A percentile compares a stretch with the other conserved stretches of the same genome.
Conservation (phyloP, 2,113 vertebrate species). For the Chascanopsetta lugubris region DNA sequence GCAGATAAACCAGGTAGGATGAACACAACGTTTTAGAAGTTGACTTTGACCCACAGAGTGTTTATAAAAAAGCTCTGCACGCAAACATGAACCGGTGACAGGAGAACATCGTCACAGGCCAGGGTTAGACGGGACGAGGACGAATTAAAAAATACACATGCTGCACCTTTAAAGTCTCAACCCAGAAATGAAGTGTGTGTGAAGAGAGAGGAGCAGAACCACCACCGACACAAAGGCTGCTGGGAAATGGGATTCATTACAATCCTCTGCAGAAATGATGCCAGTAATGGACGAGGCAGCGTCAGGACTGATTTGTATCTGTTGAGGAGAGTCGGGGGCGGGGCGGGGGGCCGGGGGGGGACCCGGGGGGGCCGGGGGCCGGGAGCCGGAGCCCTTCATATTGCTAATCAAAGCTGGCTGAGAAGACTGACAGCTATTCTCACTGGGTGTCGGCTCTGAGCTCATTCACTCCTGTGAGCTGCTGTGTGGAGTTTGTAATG, state of each 20-base stretch:
- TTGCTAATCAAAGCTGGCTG: slow-evolving; percentile 59
- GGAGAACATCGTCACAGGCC: too few relatives aligned
- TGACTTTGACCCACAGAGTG: too few relatives aligned
- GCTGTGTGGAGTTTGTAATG: slow-evolving; percentile 47
- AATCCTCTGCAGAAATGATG: slow-evolving; percentile 40
- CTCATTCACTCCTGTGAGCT: slow-evolving; percentile 38
- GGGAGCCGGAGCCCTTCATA: slow-evolving; percentile 46
- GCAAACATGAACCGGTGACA: neutral
- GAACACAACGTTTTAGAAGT: neutral
- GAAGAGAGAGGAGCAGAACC: neutral
- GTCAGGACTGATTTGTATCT: slow-evolving; percentile 61
- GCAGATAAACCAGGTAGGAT: neutral
- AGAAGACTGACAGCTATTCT: slow-evolving; percentile 71
- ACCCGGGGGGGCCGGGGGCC: slow-evolving; percentile 17
- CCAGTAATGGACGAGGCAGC: slow-evolving; percentile 42
- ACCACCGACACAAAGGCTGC: slow-evolving; percentile 13
- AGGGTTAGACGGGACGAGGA: neutral
- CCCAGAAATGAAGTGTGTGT: neutral
- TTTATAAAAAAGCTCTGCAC: too few relatives aligned
- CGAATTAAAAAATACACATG: neutral
- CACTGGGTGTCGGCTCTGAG: slow-evolving; percentile 40
- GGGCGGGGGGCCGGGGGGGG: slow-evolving; percentile 18
- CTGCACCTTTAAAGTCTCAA: neutral
- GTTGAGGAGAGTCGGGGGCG: slow-evolving; percentile 32
- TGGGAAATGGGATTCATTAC: slow-evolving; percentile 59